Evolutionary conservation across 2,797 vertebrate genomes (phyloP).

Genomic region (Typhlichthys subterraneus): DNA sequence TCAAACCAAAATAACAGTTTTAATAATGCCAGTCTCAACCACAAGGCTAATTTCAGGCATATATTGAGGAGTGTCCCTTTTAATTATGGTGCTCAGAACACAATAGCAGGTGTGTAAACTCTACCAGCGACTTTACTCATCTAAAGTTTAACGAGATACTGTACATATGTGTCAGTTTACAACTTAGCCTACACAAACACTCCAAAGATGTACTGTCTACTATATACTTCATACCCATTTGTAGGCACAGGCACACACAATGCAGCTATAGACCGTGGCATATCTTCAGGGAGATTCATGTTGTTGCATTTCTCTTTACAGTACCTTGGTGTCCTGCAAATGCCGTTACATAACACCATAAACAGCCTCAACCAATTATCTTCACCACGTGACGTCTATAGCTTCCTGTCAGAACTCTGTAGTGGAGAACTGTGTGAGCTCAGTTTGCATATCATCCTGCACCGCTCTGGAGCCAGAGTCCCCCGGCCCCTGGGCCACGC

Average conservation of each 20-base stretch:
- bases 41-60: too few relatives aligned
- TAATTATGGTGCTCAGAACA: too few relatives aligned
- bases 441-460: conserved; percentile 76
- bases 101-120: too few relatives aligned
- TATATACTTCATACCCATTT: not conserved
- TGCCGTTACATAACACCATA: not conserved
- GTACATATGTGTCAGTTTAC: not conserved
- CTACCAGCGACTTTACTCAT: not conserved
- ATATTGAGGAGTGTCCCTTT: too few relatives aligned
- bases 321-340: too few relatives aligned
- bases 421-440: conserved; percentile 82
- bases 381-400: conserved; percentile 2
- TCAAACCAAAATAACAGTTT: too few relatives aligned
- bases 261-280: not conserved
- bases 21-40: too few relatives aligned
- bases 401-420: conserved; percentile 77
- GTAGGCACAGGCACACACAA: conserved; percentile 13
- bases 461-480: conserved; percentile 35
- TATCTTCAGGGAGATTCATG: too few relatives aligned
- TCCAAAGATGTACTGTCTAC: not conserved
- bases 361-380: not conserved
- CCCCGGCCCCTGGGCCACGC: conserved; percentile 54
- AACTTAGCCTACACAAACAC: not conserved
- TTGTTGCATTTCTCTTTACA: too few relatives aligned
- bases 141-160: not conserved